Percentiles rank a stretch among this genome's conserved stretches.
Conservation (phyloP, 2,888 invertebrate genomes). For the Caenorhabditis sinica region DNA sequence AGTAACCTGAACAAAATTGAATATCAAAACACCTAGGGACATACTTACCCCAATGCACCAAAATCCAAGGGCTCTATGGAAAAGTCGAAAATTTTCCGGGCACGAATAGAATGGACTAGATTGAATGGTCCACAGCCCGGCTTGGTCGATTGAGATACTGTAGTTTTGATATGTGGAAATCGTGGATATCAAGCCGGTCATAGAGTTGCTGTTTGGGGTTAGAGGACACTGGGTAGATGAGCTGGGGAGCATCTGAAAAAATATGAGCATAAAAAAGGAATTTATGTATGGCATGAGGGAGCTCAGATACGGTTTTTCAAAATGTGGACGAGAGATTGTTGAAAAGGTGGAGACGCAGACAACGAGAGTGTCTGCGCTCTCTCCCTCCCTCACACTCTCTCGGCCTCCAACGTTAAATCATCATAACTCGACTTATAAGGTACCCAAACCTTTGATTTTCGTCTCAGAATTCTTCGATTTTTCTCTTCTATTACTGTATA, state of each 20-base stretch:
- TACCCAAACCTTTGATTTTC: too few relatives aligned
- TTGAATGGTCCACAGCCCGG: neutral
- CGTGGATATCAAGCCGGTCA: neutral
- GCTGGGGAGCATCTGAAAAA: conserved; percentile 8
- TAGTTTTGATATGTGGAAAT: neutral
- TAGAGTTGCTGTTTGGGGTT: neutral
- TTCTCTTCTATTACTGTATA: too few relatives aligned
- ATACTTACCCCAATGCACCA: conserved; percentile 12
- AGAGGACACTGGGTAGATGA: neutral
- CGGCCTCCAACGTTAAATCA: too few relatives aligned
- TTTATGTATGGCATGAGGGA: too few relatives aligned
- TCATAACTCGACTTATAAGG: too few relatives aligned
- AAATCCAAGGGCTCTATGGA: neutral
- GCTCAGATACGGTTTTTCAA: too few relatives aligned
- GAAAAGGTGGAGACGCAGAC: too few relatives aligned
- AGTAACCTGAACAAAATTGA: neutral
- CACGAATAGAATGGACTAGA: neutral
- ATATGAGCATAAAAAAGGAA: too few relatives aligned
- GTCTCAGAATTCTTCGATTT: too few relatives aligned
- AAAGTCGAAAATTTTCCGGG: neutral
- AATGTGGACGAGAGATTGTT: too few relatives aligned
- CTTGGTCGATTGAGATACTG: neutral
- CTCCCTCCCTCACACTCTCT: too few relatives aligned
- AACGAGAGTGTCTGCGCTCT: too few relatives aligned
- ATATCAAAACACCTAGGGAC: neutral